These are phyloP conservation scores for Antedon bifida DNA, from an alignment of 35 echinoderm and acorn worm genomes.

Conservation along the genomic window DNA sequence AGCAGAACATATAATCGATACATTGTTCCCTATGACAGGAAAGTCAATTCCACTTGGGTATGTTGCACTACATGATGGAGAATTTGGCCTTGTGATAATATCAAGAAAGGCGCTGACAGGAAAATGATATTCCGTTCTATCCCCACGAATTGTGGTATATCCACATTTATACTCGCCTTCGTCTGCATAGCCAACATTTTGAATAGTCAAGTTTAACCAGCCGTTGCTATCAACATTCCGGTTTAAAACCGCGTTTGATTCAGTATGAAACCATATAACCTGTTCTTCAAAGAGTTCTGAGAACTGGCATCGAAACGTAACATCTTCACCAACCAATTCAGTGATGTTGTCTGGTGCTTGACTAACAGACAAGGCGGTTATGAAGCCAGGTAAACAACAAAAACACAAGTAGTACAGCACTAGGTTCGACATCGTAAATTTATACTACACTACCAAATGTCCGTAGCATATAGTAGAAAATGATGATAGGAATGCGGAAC, in stretches of 20 bases:
- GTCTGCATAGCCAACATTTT: background rate
- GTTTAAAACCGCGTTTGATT: background rate
- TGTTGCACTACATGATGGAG: background rate
- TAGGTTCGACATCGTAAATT: too few relatives aligned
- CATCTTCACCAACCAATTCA: background rate
- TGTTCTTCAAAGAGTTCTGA: background rate
- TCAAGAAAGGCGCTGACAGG: background rate
- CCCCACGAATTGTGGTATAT: background rate
- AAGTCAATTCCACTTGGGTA: background rate
- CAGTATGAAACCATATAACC: background rate
- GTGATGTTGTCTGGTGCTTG: background rate
- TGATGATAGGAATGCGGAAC: too few relatives aligned
- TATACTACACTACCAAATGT: too few relatives aligned
- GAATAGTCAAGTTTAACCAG: background rate
- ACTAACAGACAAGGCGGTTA: background rate
- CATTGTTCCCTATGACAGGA: background rate
- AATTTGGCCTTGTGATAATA: background rate
- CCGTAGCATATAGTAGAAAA: too few relatives aligned
- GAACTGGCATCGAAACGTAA: background rate
- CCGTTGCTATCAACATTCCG: background rate
- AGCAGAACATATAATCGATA: background rate
- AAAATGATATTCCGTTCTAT: too few relatives aligned
- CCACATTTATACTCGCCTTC: background rate
- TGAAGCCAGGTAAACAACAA: background rate
- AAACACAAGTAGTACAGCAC: background rate